phyloP scores from a whole-genome alignment of 2,888 invertebrate genomes.

The Sinohyriopsis cumingii region DNA sequence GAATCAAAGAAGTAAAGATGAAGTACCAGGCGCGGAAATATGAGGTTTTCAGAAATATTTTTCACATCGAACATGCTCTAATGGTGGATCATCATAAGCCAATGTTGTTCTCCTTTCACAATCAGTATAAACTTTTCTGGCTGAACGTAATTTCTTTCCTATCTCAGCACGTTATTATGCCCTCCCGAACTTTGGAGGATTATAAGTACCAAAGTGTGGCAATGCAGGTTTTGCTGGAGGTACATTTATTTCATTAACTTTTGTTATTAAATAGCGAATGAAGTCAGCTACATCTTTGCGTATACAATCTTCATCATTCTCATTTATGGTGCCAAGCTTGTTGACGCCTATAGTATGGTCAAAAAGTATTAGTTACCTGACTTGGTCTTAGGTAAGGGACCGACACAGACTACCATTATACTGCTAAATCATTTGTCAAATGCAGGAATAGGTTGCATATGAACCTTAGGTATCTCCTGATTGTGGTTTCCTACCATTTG shows the following conservation, averaged over 20 bases:
- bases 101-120: constrained; percentile 8
- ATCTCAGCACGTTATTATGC: constrained; percentile 7
- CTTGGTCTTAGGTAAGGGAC: too few species aligned
- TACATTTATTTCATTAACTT: constrained; percentile 1
- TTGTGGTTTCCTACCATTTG: too few species aligned
- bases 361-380: too few species aligned
- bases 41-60: constrained; percentile 11
- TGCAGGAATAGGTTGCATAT: too few species aligned
- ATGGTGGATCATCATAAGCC: constrained; percentile 15
- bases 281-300: neutral
- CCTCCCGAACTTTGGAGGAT: constrained; percentile 14
- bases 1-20: constrained; percentile 16
- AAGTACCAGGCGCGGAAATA: constrained; percentile 13
- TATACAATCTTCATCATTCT: neutral
- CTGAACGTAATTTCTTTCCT: constrained; percentile 7
- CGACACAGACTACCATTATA: too few species aligned
- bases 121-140: constrained; percentile 16
- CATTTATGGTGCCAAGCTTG: too few species aligned
- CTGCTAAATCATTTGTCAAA: too few species aligned
- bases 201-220: constrained; percentile 13
- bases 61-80: constrained; percentile 11
- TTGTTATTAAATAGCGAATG: constrained; percentile 8
- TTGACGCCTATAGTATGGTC: too few species aligned
- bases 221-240: constrained; percentile 1
- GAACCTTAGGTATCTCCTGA: too few species aligned